Evolutionary conservation across 2,888 invertebrate species (phyloP), one percentile per base, ranked within the genome.

Genomic region (Hoplodrina blanda): DNA sequence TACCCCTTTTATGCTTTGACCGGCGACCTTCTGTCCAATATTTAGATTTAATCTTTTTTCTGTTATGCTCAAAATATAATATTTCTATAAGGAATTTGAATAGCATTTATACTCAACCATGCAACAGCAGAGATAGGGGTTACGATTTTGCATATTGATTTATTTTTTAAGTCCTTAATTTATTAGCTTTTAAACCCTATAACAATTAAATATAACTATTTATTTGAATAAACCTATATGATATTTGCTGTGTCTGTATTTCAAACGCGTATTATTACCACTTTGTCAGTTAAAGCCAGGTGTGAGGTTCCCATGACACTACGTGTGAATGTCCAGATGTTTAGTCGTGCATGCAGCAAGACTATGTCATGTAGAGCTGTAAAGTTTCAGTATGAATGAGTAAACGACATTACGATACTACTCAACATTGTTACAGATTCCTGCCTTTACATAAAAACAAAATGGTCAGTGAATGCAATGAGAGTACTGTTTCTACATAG

Each of bases 401-500:
- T 25, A 25, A 25, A 25, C 2, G 25, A 25, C 25, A 25, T 25
- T 25, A 25, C 25, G 25, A 25, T 37, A 37, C 37, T 62, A 13
- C 15, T 30, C 17, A 17, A 30, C 1, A 17, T 66, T 62, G 41
- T 41, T 52, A 65, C 4, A 1, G 15, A 41, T 30, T 15, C n/a
- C 3, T 33, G 52, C 25, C 11, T 13, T 53, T 60, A 46, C 19
- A 19, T 70, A 37, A 46, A n/a, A 41, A 41, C 17, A 46, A 19
- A 50, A 19, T n/a, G n/a, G 50, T 50, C 17, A 49, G 6, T 56
- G 15, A 41, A 53, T 13, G 4, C n/a, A 56, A 17, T 71, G 25
- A n/a, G 25, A 37, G 17, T n/a, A 41, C 41, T 20, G n/a, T 69
- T 69, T 60, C 60, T 41, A 61, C 50, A 62, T 52, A 49, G 11